Conservation (phyloP, 1,140 invertebrate species). For the Drosophila cardini region DNA sequence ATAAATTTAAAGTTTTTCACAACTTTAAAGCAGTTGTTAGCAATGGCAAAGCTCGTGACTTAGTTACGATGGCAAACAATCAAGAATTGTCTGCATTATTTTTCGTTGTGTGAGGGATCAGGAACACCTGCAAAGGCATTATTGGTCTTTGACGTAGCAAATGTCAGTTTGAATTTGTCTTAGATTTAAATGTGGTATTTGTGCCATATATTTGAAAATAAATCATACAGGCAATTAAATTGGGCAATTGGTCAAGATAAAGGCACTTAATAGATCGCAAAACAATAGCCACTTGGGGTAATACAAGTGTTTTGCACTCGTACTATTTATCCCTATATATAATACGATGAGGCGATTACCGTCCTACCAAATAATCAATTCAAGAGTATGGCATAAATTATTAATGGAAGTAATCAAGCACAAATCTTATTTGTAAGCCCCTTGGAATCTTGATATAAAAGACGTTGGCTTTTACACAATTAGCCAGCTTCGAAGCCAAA, state of each 20-base stretch:
- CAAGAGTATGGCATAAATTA: slow-evolving; percentile 44
- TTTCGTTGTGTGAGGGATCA: slow-evolving; percentile 24
- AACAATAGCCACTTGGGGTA: slow-evolving; percentile 49
- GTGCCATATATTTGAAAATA: slow-evolving; percentile 30
- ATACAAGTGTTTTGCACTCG: slow-evolving; percentile 51
- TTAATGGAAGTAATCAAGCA: slow-evolving; percentile 29
- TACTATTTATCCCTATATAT: slow-evolving; percentile 32
- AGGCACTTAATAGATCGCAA: slow-evolving; percentile 26
- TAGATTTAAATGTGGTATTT: slow-evolving; percentile 21
- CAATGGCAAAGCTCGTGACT: slow-evolving; percentile 4
- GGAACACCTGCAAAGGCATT: slow-evolving; percentile 8
- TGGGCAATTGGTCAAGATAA: slow-evolving; percentile 70
- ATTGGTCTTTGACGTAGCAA: slow-evolving; percentile 22
- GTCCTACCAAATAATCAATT: slow-evolving; percentile 32
- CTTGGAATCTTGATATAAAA: slow-evolving; percentile 57
- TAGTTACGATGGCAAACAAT: not conserved
- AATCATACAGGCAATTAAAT: slow-evolving; percentile 51
- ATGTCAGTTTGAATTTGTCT: slow-evolving; percentile 28
- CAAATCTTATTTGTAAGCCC: slow-evolving; percentile 4
- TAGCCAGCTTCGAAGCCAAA: slow-evolving; percentile 47
- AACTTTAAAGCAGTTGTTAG: not conserved
- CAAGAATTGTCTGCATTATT: not conserved
- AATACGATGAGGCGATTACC: slow-evolving; percentile 45
- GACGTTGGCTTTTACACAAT: slow-evolving; percentile 9
- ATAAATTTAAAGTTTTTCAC: slow-evolving; percentile 1